A percentile compares a stretch with the other conserved stretches of the same genome.
These are phyloP conservation scores for Malurus cyaneus DNA, from an alignment of 2,113 vertebrate genomes.

Conservation along the genomic window DNA sequence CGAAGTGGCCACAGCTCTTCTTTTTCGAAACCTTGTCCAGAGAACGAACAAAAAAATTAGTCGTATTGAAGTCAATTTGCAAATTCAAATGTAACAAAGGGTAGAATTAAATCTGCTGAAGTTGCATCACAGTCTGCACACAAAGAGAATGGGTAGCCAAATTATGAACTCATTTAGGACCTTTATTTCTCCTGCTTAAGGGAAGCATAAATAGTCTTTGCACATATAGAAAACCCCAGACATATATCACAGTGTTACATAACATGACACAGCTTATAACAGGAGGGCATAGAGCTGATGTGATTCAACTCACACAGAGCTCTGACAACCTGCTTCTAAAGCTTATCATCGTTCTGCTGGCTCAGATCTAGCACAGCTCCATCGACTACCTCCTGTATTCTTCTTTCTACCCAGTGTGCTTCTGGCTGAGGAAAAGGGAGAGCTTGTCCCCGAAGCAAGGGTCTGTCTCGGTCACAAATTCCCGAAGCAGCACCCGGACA, in stretches of 20 bases:
- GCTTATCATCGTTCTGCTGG: not conserved
- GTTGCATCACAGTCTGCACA: not conserved
- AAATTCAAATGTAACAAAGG: not conserved
- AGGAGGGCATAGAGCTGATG: not conserved
- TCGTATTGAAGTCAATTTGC: not conserved
- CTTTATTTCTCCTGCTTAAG: not conserved
- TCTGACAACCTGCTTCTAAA: not conserved
- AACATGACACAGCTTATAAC: not conserved
- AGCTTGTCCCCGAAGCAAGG: not conserved
- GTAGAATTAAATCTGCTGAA: not conserved
- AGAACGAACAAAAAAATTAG: not conserved
- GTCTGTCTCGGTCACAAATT: not conserved
- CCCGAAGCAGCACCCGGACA: not conserved
- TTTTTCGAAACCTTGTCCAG: not conserved
- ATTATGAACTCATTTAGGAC: not conserved
- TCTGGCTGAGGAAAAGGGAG: not conserved
- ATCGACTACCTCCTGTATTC: not conserved
- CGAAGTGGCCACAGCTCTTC: not conserved
- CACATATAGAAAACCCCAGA: not conserved
- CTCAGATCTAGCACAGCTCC: not conserved
- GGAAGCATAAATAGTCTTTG: not conserved
- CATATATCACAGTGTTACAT: not conserved
- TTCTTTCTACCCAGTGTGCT: rapidly evolving
- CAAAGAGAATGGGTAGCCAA: not conserved
- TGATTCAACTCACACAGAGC: not conserved